phyloP scores from a whole-genome alignment of 92 coral and sea anemone species.

The Epizoanthus fatuus region DNA sequence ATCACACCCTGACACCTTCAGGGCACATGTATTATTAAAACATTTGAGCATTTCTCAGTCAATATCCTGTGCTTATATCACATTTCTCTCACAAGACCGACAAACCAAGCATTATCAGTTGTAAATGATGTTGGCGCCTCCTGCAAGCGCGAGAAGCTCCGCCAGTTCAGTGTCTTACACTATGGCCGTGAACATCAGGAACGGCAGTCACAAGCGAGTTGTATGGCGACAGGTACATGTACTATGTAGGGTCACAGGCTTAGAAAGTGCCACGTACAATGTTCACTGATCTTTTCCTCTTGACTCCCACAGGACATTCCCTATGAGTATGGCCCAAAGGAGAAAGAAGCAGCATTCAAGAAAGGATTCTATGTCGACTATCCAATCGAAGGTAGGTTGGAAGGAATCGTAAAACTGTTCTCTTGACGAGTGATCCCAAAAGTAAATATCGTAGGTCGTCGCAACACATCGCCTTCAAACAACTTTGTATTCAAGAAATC shows the following conservation, averaged over 20 bases:
- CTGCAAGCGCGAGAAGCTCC: conserved; percentile 22
- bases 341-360: conserved; percentile 42
- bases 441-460: not conserved
- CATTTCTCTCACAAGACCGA: conserved; percentile 31
- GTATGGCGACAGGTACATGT: not conserved
- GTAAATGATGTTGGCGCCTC: conserved; percentile 36
- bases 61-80: conserved; percentile 37
- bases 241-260: too few species aligned
- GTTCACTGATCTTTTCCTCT: not conserved
- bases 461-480: not conserved
- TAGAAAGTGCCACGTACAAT: not conserved
- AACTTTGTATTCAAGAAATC: not conserved
- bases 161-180: conserved; percentile 10
- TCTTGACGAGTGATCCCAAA: not conserved
- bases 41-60: conserved; percentile 19
- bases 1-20: conserved; percentile 22
- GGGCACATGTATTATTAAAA: conserved; percentile 32
- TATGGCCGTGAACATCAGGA: conserved; percentile 8
- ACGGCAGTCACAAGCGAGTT: not conserved
- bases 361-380: conserved; percentile 81
- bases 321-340: conserved; percentile 20
- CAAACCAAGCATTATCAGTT: not conserved
- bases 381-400: conserved; percentile 92
- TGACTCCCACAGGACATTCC: conserved; percentile 33
- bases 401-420: not conserved